A percentile compares a stretch with the other conserved stretches of the same genome.
These are phyloP conservation scores for Pteronotus mesoamericanus DNA, from an alignment of 2,797 vertebrate species.

Conservation along the genomic window DNA sequence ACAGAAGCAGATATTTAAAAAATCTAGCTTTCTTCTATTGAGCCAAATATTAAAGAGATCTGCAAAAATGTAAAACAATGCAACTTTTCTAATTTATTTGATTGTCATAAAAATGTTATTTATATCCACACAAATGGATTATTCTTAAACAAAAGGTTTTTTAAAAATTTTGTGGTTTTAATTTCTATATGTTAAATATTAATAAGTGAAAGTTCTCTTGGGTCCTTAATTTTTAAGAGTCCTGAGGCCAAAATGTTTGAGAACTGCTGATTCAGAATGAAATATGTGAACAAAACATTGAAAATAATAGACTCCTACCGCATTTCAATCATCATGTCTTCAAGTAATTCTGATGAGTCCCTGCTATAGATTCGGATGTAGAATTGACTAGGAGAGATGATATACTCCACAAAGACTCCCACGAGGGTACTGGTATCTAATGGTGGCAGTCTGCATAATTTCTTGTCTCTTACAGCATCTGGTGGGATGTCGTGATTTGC, in stretches of 20 bases:
- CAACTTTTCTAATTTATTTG: background rate
- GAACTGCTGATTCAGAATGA: background rate
- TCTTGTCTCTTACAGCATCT: conserved; percentile 86
- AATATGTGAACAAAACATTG: background rate
- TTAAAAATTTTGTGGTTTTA: background rate
- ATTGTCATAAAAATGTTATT: background rate
- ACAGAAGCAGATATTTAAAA: background rate
- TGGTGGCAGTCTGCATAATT: conserved; percentile 82
- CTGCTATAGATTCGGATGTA: conserved; percentile 86
- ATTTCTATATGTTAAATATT: background rate
- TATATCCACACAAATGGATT: background rate
- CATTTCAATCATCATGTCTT: conserved; percentile 95
- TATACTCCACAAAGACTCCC: conserved; percentile 86
- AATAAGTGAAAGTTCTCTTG: background rate
- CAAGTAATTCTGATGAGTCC: conserved; percentile 83
- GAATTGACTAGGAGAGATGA: conserved; percentile 90
- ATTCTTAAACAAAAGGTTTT: background rate
- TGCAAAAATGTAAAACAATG: background rate
- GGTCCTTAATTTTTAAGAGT: background rate
- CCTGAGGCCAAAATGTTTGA: background rate
- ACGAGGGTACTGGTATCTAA: conserved; percentile 81
- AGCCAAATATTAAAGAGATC: background rate
- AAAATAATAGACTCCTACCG: conserved; percentile 81
- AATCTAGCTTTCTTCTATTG: conserved; percentile 5
- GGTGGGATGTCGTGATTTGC: conserved; percentile 81